Conservation (phyloP, 1,140 invertebrate genomes). For the Drosophila navojoa region DNA sequence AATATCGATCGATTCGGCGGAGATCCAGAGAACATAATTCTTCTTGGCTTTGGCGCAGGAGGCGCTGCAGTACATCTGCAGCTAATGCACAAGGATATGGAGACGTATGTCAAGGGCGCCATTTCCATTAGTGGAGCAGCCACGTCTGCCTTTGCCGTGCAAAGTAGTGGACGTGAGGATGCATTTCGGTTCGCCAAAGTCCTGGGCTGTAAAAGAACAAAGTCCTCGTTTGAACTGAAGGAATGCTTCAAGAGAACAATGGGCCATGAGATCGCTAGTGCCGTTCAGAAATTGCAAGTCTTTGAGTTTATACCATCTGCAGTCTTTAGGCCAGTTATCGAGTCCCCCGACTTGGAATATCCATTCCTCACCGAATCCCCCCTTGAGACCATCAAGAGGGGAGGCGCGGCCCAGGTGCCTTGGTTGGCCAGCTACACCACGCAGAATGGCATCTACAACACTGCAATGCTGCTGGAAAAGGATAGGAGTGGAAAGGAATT, state of each 20-base stretch:
- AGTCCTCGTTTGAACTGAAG: slow-evolving; percentile 80
- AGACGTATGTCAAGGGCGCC: slow-evolving; percentile 49
- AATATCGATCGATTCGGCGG: slow-evolving; percentile 86
- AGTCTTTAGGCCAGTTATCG: slow-evolving; percentile 86
- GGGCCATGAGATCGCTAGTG: slow-evolving; percentile 57
- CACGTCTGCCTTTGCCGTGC: slow-evolving; percentile 76
- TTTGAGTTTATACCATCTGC: slow-evolving; percentile 86
- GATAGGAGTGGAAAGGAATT: slow-evolving; percentile 16
- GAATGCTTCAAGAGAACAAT: slow-evolving; percentile 85
- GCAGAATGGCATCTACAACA: slow-evolving; percentile 85
- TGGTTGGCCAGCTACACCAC: slow-evolving; percentile 84
- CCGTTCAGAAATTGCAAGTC: slow-evolving; percentile 46
- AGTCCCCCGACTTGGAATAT: slow-evolving; percentile 59
- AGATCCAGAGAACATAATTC: slow-evolving; percentile 85
- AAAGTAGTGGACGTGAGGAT: slow-evolving; percentile 84
- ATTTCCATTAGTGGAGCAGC: slow-evolving; percentile 67
- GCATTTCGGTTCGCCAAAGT: slow-evolving; percentile 85
- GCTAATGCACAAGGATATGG: slow-evolving; percentile 85
- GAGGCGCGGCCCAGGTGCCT: slow-evolving; percentile 84
- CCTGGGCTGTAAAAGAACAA: slow-evolving; percentile 85
- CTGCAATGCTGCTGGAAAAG: slow-evolving; percentile 58
- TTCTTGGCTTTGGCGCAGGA: slow-evolving; percentile 86
- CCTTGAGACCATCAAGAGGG: slow-evolving; percentile 84
- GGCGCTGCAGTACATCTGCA: slow-evolving; percentile 87
- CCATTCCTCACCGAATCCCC: slow-evolving; percentile 85